Evolutionary conservation across 2,113 vertebrate genomes (phyloP), one percentile per base, ranked within the genome.

Genomic region (Murina feae): DNA sequence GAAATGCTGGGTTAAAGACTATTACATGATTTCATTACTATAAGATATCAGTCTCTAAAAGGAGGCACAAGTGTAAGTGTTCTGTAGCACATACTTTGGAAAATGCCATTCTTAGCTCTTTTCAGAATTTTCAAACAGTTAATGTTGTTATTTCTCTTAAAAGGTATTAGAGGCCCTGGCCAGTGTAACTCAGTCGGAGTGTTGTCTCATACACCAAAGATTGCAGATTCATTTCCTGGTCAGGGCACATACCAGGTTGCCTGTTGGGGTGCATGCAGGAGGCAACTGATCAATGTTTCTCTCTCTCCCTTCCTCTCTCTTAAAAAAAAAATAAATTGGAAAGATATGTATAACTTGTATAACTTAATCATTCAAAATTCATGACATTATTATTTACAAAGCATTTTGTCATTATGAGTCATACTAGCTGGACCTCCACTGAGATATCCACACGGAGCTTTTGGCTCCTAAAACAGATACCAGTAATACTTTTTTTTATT

Each of bases 81-180:
- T 94, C n/a, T 66, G 3, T 2, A 82, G 20, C 49, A 90, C 23
- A 35, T 63, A 35, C 11, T 86, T 89, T 78, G 69, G 20, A 89
- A 95, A 96, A 72, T 79, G 20, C 68, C 32, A 49, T 93, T 84
- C 28, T 71, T 39, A 80, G 2, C n/a, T 80, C 5, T 85, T 87
- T 92, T 79, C 49, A 79, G 84, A 74, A 84, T 93, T 78, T 79
- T 28, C 23, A 75, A 86, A 71, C 47, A 82, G 35, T 86, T 89
- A 63, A 76, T 4, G 30, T 89, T 91, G 47, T 65, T 72, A 12
- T 91, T 68, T 94, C 28, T 83, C 63, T 92, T 71, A 72, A 65
- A 39, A 89, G 68, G 63, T 66, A 65, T 66, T 16, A 66, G 28
- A 32, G 60, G 28, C 12, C 60, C 60, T 63, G 28, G 30, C 60